Conservation (phyloP, 1,140 invertebrate species). For the Apis laboriosa region DNA sequence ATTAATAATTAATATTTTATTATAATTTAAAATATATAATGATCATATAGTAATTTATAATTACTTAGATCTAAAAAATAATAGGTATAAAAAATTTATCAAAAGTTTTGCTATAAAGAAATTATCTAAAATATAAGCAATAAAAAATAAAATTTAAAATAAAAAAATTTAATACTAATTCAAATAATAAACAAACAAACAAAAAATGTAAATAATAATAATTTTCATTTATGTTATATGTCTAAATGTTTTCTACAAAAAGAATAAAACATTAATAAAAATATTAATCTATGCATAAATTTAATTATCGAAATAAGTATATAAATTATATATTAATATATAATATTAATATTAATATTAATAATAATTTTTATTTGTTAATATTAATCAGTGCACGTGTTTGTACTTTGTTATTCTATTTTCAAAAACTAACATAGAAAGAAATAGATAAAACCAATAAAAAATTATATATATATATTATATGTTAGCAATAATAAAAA, state of each 20-base stretch:
- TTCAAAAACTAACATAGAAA: not conserved
- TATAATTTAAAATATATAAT: too few species aligned
- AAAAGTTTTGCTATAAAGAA: too few species aligned
- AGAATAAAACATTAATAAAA: not conserved
- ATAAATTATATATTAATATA: not conserved
- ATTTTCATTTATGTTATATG: not conserved
- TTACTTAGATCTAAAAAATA: not conserved
- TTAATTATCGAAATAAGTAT: not conserved
- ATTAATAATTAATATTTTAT: not conserved
- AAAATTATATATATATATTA: not conserved
- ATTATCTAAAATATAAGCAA: not conserved
- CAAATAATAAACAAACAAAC: not conserved
- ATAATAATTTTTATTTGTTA: not conserved
- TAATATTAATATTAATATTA: too few species aligned
- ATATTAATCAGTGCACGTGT: not conserved
- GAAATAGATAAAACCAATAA: too few species aligned
- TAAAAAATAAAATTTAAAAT: not conserved
- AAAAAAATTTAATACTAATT: not conserved
- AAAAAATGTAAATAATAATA: not conserved
- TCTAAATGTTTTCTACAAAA: not conserved
- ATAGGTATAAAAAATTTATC: not conserved
- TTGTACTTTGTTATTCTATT: not conserved
- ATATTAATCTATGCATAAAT: not conserved
- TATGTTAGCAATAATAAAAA: not conserved
- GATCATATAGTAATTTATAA: too few species aligned